Base-by-base conservation (phyloP, 2,113 vertebrate species). In the Jaculus jaculus region DNA sequence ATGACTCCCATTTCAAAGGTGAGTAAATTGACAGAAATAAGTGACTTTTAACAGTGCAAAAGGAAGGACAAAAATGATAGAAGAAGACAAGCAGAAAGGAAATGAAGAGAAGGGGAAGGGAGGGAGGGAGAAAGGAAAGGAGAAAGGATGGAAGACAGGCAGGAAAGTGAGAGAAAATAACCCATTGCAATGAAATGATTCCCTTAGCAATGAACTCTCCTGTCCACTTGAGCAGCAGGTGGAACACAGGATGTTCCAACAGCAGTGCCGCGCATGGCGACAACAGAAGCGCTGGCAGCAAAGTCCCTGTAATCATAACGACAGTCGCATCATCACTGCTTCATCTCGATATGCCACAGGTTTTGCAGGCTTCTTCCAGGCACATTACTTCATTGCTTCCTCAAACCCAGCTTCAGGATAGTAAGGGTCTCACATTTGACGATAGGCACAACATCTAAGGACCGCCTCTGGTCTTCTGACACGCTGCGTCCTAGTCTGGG, bases 1-100 rank as follows among this genome's bases (percentile, higher is more conserved):
- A 71, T 28, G 23, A 15, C 28, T 47, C 39, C 75, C 63, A 68
- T 73, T 66, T 85, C 81, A 63, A 87, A 97, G 79, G 72, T 69
- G 82, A 89, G 78, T 34, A 89, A 39, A 87, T 7, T 32, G 77
- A 73, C 66, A 80, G 37, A 89, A 60, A 54, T 51, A 34, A 58
- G 3, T 21, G 60, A 90, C 54, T 54, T 84, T 83, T 51, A 75
- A 37, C 5, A 17, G 21, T 2, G 9, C 37, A 34, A 10, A 71
- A 60, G 39, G 65, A 37, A 80, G 34, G 51, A 68, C 61, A 15
- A 16, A 28, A 63, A 34, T 28, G 51, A 32, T 16, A 42, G 2
- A n/a, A 3, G 47, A 3, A 78, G 21, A 26, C 7, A 13, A 47
- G 7, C 32, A 32, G 37, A 7, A 5, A 71, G 37, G 18, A 39